Percentiles rank a stretch among this genome's conserved stretches.
These are phyloP conservation scores for Neocrepidodera transversa DNA, from an alignment of 2,888 invertebrate species.

Conservation along the genomic window DNA sequence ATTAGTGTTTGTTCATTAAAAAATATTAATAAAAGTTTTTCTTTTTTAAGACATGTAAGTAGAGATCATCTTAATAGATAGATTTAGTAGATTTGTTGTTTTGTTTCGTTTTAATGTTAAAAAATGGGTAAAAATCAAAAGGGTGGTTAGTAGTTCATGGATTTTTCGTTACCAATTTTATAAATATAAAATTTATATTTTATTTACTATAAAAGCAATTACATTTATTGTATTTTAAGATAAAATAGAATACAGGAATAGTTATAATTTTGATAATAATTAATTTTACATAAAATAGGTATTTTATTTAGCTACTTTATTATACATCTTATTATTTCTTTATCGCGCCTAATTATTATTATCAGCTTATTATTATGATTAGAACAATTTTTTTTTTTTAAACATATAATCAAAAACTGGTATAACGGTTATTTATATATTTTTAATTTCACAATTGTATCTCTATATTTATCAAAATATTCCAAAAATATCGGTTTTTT, in stretches of 20 bases:
- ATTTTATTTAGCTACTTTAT: not conserved
- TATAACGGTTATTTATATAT: not conserved
- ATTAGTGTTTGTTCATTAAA: conserved; percentile 45
- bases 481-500: not conserved
- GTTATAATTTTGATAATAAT: not conserved
- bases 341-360: not conserved
- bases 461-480: no score
- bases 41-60: conserved; percentile 51
- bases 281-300: not conserved
- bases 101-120: not conserved
- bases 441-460: not conserved
- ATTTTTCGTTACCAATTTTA: not conserved
- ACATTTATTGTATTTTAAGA: no score
- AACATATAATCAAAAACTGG: not conserved
- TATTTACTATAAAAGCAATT: not conserved
- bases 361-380: conserved; percentile 6
- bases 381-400: no score
- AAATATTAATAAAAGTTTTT: conserved; percentile 43
- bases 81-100: not conserved
- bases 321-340: not conserved
- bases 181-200: not conserved
- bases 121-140: not conserved
- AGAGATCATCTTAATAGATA: conserved; percentile 4
- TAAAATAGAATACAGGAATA: no score
- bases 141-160: not conserved